phyloP scores from a whole-genome alignment of 1,140 invertebrate genomes.

The Dreissena rostriformis region DNA sequence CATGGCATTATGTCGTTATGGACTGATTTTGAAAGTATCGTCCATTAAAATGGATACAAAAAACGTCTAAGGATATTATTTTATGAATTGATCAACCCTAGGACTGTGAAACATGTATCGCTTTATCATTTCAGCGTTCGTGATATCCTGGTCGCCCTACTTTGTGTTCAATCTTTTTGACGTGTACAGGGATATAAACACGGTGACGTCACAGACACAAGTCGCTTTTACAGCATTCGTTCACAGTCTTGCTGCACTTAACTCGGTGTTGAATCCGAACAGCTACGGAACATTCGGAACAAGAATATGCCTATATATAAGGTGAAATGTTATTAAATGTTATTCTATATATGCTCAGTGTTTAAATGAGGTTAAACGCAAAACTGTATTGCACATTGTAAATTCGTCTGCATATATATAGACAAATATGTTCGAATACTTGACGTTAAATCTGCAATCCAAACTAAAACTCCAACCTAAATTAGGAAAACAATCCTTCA shows the following conservation, averaged over 20 bases:
- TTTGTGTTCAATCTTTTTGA: constrained; percentile 96
- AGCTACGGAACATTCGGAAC: constrained; percentile 96
- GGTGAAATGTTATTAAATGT: constrained; percentile 83
- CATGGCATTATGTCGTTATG: too few relatives aligned
- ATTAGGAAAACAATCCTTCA: too few relatives aligned
- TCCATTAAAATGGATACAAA: too few relatives aligned
- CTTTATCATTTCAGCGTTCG: constrained; percentile 88
- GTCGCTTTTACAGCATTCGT: constrained; percentile 94
- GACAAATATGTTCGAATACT: too few relatives aligned
- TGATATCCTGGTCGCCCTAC: constrained; percentile 97
- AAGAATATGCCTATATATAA: constrained; percentile 91
- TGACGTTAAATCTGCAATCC: too few relatives aligned
- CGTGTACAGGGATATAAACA: constrained; percentile 88
- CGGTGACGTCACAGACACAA: constrained; percentile 88
- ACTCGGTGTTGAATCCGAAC: constrained; percentile 96
- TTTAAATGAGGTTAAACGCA: too few relatives aligned
- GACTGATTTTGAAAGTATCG: too few relatives aligned
- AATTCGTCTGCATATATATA: too few relatives aligned
- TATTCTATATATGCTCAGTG: background rate
- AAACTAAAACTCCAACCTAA: too few relatives aligned
- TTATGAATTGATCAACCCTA: too few relatives aligned
- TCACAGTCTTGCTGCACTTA: constrained; percentile 95
- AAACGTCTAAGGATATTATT: too few relatives aligned
- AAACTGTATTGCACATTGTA: too few relatives aligned
- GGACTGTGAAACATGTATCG: background rate